Evolutionary conservation across 2,113 vertebrate genomes (phyloP), one percentile per base, ranked within the genome.

Genomic region (Conger conger): DNA sequence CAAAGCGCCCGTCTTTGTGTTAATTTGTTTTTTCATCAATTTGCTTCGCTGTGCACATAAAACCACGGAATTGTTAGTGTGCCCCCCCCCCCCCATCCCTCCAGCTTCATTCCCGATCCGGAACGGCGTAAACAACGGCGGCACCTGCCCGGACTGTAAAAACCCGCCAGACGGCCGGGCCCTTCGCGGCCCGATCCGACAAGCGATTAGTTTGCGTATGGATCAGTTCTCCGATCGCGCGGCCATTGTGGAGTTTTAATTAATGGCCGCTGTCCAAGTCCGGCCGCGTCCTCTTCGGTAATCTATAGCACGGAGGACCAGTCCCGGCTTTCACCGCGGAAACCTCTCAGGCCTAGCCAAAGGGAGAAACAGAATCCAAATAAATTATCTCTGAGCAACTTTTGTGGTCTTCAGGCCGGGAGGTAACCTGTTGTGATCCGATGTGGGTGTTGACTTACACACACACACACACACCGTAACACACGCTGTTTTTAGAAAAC

Each of bases 101-200:
- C 45, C 45, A 92, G 89, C 94, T 94, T 94, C 94, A 93, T 94
- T 95, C 94, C 93, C 88, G 91, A 94, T 93, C 91, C 91, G 91
- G 88, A 93, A 92, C 89, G 90, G 89, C 81, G 93, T 93, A 94
- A 94, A 95, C 92, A 94, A 93, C 91, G 87, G 4, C 89, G 35
- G 87, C 90, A 94, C 94, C 93, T 94, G 93, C 93, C 93, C 87
- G 90, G 94, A 94, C 92, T 94, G 91, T 93, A 91, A 68, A 93
- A 93, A 88, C n/a, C n/a, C 86, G 83, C 87, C 80, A 84, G 68
- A 89, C 88, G 83, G 88, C 87, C 89, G 87, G 89, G 88, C 88
- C 88, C 91, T 89, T 87, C 88, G 88, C 90, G 88, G 89, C 88
- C 86, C 88, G 89, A 89, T 91, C 87, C 88, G 87, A 80, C 76